phyloP scores from a whole-genome alignment of 2,113 vertebrate species.

The Pollimyrus isidori region DNA sequence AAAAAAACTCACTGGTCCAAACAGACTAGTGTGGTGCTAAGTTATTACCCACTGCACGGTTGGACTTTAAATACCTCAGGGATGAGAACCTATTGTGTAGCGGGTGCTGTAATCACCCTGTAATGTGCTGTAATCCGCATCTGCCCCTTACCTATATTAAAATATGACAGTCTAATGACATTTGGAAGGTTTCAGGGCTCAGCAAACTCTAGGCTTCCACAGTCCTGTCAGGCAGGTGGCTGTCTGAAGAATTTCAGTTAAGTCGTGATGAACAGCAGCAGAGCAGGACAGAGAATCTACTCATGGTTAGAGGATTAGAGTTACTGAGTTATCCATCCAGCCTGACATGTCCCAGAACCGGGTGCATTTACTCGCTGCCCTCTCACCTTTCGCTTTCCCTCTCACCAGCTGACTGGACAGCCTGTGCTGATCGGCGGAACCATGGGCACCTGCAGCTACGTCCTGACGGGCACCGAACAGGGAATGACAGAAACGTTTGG shows the following conservation, averaged over 20 bases:
- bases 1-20: no score
- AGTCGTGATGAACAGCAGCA: background rate
- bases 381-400: constrained; percentile 16
- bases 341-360: background rate
- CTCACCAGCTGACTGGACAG: constrained; percentile 83
- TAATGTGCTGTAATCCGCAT: no score
- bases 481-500: constrained; percentile 98
- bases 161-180: background rate
- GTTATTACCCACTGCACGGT: no score
- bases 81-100: no score
- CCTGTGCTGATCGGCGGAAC: constrained; percentile 93
- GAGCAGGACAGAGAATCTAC: background rate
- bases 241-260: background rate
- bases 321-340: background rate
- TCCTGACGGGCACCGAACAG: constrained; percentile 89
- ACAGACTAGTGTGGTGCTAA: no score
- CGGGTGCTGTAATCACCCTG: no score
- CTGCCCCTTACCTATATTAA: no score
- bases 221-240: background rate
- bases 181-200: background rate
- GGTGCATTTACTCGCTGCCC: no score
- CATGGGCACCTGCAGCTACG: constrained; percentile 98
- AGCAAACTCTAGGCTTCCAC: background rate
- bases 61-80: no score
- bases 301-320: background rate